Conservation (phyloP, 2,797 vertebrate species). For the Xyrichtys novacula region DNA sequence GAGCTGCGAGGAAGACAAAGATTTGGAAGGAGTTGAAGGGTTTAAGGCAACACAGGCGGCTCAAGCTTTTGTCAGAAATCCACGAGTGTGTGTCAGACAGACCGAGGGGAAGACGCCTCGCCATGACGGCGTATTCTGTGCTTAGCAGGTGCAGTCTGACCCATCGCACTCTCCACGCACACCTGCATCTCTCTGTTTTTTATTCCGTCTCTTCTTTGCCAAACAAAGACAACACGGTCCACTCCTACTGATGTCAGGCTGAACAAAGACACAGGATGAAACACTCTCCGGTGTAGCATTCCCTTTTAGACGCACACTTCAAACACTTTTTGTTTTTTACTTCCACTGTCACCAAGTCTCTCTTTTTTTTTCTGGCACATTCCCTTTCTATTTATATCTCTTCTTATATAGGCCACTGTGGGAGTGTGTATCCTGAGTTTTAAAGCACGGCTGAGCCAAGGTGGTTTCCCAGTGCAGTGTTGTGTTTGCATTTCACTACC, state of each 20-base stretch:
- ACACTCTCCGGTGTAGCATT: conserved; percentile 18
- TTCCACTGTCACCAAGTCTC: conserved; percentile 1
- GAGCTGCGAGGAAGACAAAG: conserved; percentile 50
- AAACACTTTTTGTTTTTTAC: conserved; percentile 38
- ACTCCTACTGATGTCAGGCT: conserved; percentile 53
- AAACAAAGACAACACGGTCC: conserved; percentile 66
- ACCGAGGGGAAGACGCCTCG: conserved; percentile 27
- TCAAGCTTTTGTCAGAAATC: conserved; percentile 60
- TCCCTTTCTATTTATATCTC: conserved; percentile 20
- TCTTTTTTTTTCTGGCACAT: conserved; percentile 1
- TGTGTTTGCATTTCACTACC: not conserved
- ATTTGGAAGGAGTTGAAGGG: conserved; percentile 66
- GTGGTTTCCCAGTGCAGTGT: not conserved
- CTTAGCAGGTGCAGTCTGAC: conserved; percentile 77
- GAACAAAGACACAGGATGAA: conserved; percentile 69
- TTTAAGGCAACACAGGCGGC: conserved; percentile 61
- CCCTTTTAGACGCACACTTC: conserved; percentile 55
- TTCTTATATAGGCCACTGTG: conserved; percentile 12
- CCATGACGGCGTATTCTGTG: conserved; percentile 61
- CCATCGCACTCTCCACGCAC: conserved; percentile 42
- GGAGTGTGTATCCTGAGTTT: not conserved
- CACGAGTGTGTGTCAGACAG: conserved; percentile 24
- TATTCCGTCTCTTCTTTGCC: conserved; percentile 34
- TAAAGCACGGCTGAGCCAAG: not conserved
- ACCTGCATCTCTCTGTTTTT: conserved; percentile 50